These are phyloP conservation scores for Eulemur rubriventer DNA, from an alignment of 2,797 vertebrate genomes.

Conservation along the genomic window DNA sequence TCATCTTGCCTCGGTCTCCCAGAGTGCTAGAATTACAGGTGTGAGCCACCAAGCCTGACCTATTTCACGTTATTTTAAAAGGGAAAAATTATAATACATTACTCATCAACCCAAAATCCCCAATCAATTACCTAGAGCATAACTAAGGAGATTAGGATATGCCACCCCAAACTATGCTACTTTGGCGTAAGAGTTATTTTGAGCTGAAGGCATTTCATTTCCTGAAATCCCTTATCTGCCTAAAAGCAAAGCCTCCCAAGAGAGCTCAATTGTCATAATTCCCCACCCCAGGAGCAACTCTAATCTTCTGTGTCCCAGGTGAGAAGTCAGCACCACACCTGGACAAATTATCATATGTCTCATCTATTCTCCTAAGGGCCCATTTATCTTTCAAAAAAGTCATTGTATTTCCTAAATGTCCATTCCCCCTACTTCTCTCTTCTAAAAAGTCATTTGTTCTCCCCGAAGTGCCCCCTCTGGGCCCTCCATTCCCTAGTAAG, in stretches of 20 bases:
- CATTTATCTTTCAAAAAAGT: neutral
- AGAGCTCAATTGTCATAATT: neutral
- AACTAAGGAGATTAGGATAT: neutral
- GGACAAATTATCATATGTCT: neutral
- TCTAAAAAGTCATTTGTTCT: neutral
- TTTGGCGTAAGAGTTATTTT: slow-evolving; percentile 10
- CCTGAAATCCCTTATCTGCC: neutral
- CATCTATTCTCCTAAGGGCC: neutral
- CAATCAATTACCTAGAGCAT: neutral
- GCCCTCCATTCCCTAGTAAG: neutral
- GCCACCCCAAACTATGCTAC: neutral
- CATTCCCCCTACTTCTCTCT: neutral
- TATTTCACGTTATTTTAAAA: slow-evolving; percentile 21
- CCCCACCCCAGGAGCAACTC: neutral
- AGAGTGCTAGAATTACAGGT: no score
- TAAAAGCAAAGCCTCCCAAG: neutral
- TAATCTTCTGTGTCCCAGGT: neutral
- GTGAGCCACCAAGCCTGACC: no score
- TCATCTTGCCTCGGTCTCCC: no score
- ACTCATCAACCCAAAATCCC: neutral
- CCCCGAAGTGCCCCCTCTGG: neutral
- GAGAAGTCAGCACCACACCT: neutral
- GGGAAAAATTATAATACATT: neutral
- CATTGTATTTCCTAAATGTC: neutral
- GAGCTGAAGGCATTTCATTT: neutral